These are phyloP conservation scores for Rhabditophanes sp. DNA, from an alignment of 2,888 invertebrate species.

Conservation along the genomic window DNA sequence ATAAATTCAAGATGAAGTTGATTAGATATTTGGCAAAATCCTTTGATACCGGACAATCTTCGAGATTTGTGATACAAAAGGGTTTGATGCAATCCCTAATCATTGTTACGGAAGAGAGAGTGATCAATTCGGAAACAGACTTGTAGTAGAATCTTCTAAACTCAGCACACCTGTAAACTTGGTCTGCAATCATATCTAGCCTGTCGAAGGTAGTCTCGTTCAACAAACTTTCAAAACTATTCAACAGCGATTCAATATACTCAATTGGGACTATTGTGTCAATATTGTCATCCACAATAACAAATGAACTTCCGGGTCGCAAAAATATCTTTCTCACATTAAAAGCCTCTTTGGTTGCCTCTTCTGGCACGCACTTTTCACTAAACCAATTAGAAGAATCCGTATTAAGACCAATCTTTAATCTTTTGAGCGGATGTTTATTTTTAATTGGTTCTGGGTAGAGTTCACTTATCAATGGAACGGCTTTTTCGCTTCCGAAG, in stretches of 20 bases:
- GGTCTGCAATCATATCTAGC: conserved; percentile 18
- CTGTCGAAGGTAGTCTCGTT: no score
- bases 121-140: conserved; percentile 81
- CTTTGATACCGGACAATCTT: conserved; percentile 15
- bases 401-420: conserved; percentile 15
- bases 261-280: neutral
- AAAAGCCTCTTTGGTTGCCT: conserved; percentile 11
- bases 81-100: conserved; percentile 59
- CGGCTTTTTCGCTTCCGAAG: conserved; percentile 55
- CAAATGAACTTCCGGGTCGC: conserved; percentile 1
- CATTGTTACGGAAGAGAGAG: conserved; percentile 76
- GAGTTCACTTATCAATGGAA: conserved; percentile 65
- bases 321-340: conserved; percentile 26
- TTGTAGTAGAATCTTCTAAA: conserved; percentile 66
- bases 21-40: conserved; percentile 26
- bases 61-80: conserved; percentile 16
- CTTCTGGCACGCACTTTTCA: conserved; percentile 6
- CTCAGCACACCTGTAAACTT: conserved; percentile 12
- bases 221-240: neutral
- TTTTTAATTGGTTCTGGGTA: conserved; percentile 58
- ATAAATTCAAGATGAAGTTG: conserved; percentile 3
- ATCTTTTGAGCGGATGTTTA: conserved; percentile 6
- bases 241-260: neutral
- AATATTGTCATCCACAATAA: conserved; percentile 1
- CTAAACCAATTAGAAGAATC: conserved; percentile 25